Evolutionary conservation across 2,888 invertebrate species (phyloP).

Genomic region (Melieria picta): DNA sequence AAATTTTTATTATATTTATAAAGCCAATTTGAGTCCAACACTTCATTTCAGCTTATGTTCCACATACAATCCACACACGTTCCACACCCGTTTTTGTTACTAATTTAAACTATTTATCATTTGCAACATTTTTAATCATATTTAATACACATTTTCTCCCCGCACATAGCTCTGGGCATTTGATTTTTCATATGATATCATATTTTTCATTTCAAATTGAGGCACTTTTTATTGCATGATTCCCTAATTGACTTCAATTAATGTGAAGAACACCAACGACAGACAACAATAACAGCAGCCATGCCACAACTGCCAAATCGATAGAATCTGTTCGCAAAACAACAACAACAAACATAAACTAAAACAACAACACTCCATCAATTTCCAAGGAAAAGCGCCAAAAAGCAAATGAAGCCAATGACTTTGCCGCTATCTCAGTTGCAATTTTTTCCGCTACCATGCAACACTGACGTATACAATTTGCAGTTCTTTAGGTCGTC

Average conservation of each 20-base stretch:
- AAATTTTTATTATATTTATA: too few relatives aligned
- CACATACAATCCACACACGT: too few relatives aligned
- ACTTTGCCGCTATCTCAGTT: not conserved
- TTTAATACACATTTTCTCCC: too few relatives aligned
- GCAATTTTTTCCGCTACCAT: not conserved
- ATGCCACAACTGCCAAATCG: not conserved
- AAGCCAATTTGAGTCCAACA: too few relatives aligned
- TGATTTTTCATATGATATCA: too few relatives aligned
- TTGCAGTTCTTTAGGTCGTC: not conserved
- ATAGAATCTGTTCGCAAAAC: not conserved
- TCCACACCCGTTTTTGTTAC: too few relatives aligned
- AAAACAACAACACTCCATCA: not conserved
- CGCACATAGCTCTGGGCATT: too few relatives aligned
- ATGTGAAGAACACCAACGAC: conserved; percentile 19
- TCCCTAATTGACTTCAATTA: conserved; percentile 33
- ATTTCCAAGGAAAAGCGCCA: not conserved
- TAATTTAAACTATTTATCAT: too few relatives aligned
- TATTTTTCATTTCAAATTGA: too few relatives aligned
- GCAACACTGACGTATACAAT: not conserved
- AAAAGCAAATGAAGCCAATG: not conserved
- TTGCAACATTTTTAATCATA: too few relatives aligned
- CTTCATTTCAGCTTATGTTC: too few relatives aligned
- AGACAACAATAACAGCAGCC: not conserved
- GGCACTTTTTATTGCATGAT: conserved; percentile 9
- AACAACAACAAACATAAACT: not conserved